Evolutionary conservation across 2,797 vertebrate species (phyloP), one percentile per base, ranked within the genome.

Genomic region (Channa striata): DNA sequence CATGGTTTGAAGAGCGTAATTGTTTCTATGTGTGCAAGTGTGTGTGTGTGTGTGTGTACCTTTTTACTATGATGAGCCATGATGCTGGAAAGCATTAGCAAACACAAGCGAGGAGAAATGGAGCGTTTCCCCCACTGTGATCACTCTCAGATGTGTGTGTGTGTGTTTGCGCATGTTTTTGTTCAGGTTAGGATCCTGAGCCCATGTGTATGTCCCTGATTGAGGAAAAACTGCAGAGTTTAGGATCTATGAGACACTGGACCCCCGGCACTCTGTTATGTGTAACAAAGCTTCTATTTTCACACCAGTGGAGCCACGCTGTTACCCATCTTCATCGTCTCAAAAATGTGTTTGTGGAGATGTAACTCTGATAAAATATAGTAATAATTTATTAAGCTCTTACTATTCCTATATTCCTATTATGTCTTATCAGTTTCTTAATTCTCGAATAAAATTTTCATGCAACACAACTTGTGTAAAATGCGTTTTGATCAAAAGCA

Each of bases 1-100:
- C 87, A 83, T 84, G 84, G 81, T 67, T 81, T 89, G 82, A 86
- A 90, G 82, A 79, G 87, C 46, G 69, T 93, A 92, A 94, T 92
- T 84, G 87, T 90, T 93, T 92, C 92, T 93, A 23, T 86, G 91
- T 93, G 92, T 91, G 88, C 72, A 48, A 80, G 82, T 75, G 77
- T 85, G 68, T 83, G 42, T 60, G 84, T 85, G 71, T 82, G 43
- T 61, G 84, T 52, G 84, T 52, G 73, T 83, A 30, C 25, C 25
- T 50, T 72, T 67, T 78, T 46, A 67, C 84, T 52, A 21, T 87
- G 90, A 87, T 91, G 83, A 92, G 89, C 89, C 63, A 61, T 78
- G 78, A 91, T 91, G 89, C 92, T 95, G 93, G 92, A 93, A 94
- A 90, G 87, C 82, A 94, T 93, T 95, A 93, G 74, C 81, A 88